Evolutionary conservation across 2,113 vertebrate species (phyloP).

Genomic region (Ellobius talpinus): DNA sequence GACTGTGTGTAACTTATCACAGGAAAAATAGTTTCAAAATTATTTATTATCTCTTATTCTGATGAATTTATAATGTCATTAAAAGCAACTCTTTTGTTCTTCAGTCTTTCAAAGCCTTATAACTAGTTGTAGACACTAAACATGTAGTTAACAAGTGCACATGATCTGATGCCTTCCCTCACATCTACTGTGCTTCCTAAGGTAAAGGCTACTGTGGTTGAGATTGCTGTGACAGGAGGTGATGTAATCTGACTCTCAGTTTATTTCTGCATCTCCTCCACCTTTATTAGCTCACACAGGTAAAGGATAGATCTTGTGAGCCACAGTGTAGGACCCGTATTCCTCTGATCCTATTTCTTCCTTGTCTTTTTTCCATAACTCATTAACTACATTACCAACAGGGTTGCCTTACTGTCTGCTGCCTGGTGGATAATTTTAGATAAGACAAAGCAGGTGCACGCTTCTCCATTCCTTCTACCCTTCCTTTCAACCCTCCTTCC

Average conservation of each 20-base stretch:
- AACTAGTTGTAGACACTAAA: neutral
- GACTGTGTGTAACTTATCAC: neutral
- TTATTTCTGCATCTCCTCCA: constrained; percentile 3
- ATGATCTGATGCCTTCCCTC: neutral
- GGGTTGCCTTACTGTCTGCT: neutral
- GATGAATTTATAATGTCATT: neutral
- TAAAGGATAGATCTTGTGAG: neutral
- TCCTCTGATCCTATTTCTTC: neutral
- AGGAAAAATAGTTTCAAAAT: neutral
- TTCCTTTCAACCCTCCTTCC: neutral
- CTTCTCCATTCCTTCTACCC: neutral
- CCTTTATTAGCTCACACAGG: neutral
- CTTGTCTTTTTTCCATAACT: neutral
- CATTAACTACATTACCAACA: constrained; percentile 12
- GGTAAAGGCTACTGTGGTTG: neutral
- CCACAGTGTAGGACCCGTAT: neutral
- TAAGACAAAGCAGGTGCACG: neutral
- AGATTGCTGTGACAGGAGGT: neutral
- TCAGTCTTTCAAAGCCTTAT: neutral
- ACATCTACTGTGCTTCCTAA: neutral
- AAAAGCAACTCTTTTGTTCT: neutral
- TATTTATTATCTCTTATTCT: neutral
- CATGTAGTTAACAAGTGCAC: neutral
- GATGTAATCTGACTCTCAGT: neutral
- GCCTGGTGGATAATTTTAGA: constrained; percentile 42